A percentile compares a stretch with the other conserved stretches of the same genome.
phyloP scores from a whole-genome alignment of 2,888 invertebrate species.

The Rosalia funebris region DNA sequence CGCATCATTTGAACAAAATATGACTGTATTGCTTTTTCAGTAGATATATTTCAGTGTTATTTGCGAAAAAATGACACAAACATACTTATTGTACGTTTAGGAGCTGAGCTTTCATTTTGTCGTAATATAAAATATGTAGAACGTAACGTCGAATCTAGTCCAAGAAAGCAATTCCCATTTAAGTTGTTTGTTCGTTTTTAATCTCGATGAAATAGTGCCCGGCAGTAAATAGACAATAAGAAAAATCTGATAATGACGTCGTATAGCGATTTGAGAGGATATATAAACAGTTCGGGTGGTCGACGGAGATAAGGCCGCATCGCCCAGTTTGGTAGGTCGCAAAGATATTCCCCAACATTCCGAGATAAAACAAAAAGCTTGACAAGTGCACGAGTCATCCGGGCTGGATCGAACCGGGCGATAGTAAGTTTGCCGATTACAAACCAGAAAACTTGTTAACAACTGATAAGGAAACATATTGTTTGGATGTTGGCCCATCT shows the following conservation, averaged over 20 bases:
- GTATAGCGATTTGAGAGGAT: slow-evolving; percentile 15
- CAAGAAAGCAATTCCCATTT: slow-evolving; percentile 28
- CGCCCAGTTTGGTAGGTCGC: slow-evolving; percentile 43
- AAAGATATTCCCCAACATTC: slow-evolving; percentile 55
- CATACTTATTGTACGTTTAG: background rate
- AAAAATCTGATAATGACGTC: slow-evolving; percentile 30
- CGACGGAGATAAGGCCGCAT: slow-evolving; percentile 44
- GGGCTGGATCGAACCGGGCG: slow-evolving; percentile 50
- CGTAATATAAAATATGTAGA: slow-evolving; percentile 6
- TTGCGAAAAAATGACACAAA: background rate
- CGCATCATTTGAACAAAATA: too few species aligned
- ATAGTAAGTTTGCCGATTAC: slow-evolving; percentile 60
- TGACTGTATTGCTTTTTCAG: background rate
- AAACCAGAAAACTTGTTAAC: slow-evolving; percentile 63
- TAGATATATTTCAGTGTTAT: background rate
- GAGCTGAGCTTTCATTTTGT: background rate
- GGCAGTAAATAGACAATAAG: slow-evolving; percentile 27
- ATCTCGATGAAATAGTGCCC: slow-evolving; percentile 29
- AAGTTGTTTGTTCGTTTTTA: slow-evolving; percentile 30
- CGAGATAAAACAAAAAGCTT: slow-evolving; percentile 60
- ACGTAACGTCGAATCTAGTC: slow-evolving; percentile 7
- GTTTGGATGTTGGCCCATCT: slow-evolving; percentile 62
- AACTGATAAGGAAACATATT: slow-evolving; percentile 63
- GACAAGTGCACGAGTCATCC: slow-evolving; percentile 58
- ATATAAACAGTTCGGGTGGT: slow-evolving; percentile 31